phyloP scores from a whole-genome alignment of 2,797 vertebrate species.

The Sparus aurata region DNA sequence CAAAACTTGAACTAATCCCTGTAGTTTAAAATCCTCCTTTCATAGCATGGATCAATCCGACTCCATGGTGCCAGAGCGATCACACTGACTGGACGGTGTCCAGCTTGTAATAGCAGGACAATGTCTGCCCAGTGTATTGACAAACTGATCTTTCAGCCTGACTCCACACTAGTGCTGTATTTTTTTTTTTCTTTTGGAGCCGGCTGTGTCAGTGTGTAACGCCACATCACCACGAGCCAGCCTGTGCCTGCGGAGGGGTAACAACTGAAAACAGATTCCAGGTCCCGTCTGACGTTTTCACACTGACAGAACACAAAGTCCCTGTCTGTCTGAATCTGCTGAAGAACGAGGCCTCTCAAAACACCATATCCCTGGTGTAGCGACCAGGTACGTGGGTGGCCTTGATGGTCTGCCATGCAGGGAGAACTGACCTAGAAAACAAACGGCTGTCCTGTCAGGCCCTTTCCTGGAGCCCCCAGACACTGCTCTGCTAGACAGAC shows the following conservation, averaged over 20 bases:
- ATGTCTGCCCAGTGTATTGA: slow-evolving; percentile 30
- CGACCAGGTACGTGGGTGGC: slow-evolving; percentile 68
- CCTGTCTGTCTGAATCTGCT: slow-evolving; percentile 70
- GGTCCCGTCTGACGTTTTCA: slow-evolving; percentile 66
- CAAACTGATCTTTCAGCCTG: slow-evolving; percentile 38
- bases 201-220: slow-evolving; percentile 46
- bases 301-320: slow-evolving; percentile 71
- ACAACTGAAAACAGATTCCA: slow-evolving; percentile 65
- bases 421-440: slow-evolving; percentile 74
- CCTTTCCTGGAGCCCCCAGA: slow-evolving; percentile 30
- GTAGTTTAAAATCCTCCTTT: neutral
- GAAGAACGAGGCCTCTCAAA: slow-evolving; percentile 64
- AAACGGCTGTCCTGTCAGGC: slow-evolving; percentile 60
- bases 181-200: slow-evolving; percentile 19
- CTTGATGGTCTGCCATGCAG: slow-evolving; percentile 71
- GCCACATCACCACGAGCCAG: slow-evolving; percentile 51
- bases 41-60: neutral
- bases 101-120: slow-evolving; percentile 18
- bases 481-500: slow-evolving; percentile 20
- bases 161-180: slow-evolving; percentile 1
- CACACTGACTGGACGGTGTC: slow-evolving; percentile 3
- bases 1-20: neutral
- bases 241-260: slow-evolving; percentile 56
- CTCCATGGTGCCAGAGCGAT: neutral
- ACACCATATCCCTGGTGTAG: slow-evolving; percentile 59